These are phyloP conservation scores for Dilophus febrilis DNA, from an alignment of 2,888 invertebrate genomes.

Conservation along the genomic window DNA sequence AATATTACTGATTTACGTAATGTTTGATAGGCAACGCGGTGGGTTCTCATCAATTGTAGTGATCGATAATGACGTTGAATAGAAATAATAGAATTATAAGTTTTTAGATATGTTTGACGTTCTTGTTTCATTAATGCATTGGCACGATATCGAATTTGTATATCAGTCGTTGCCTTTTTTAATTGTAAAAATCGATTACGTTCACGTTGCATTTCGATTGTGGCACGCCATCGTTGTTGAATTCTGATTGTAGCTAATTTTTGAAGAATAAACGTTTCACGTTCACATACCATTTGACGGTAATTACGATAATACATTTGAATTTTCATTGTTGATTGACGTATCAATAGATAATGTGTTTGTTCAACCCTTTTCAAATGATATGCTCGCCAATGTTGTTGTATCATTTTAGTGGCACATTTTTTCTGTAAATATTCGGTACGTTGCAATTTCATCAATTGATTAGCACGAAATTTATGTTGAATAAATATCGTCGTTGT, in stretches of 20 bases:
- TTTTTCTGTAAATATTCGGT: slow-evolving; percentile 16
- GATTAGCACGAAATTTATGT: too few species aligned
- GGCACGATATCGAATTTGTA: slow-evolving; percentile 31
- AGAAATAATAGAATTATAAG: slow-evolving; percentile 15
- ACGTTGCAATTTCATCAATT: slow-evolving; percentile 17
- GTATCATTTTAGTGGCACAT: slow-evolving; percentile 23
- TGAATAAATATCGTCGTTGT: too few species aligned
- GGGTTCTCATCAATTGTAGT: slow-evolving; percentile 7
- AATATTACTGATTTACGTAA: slow-evolving; percentile 13
- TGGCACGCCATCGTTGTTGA: slow-evolving; percentile 11
- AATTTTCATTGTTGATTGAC: slow-evolving; percentile 6
- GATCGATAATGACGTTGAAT: slow-evolving; percentile 29
- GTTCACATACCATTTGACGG: slow-evolving; percentile 16
- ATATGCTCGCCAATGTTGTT: slow-evolving; percentile 11
- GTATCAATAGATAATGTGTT: background rate
- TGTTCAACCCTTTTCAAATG: slow-evolving; percentile 20
- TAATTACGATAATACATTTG: slow-evolving; percentile 19
- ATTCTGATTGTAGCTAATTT: slow-evolving; percentile 1
- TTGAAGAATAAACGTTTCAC: slow-evolving; percentile 15
- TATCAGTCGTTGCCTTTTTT: slow-evolving; percentile 18
- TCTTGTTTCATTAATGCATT: slow-evolving; percentile 16
- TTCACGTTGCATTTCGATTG: slow-evolving; percentile 15
- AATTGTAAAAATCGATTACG: slow-evolving; percentile 19
- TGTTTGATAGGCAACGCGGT: slow-evolving; percentile 6
- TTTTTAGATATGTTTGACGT: slow-evolving; percentile 17